These are phyloP conservation scores for Calliphora vomitoria DNA, from an alignment of 2,888 invertebrate genomes.

Conservation along the genomic window DNA sequence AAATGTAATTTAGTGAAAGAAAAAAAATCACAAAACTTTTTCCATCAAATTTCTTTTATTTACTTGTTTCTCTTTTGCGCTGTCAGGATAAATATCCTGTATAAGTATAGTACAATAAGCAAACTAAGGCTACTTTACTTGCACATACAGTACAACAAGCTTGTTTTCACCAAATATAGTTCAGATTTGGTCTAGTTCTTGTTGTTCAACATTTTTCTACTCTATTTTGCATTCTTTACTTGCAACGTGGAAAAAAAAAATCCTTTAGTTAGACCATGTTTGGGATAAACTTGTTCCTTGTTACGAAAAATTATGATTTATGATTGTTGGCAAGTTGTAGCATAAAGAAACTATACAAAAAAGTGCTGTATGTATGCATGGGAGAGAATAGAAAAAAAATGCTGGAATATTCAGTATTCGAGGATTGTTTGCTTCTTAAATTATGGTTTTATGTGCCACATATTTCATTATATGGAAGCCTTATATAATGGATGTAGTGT, in stretches of 20 bases:
- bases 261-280: slow-evolving; percentile 50
- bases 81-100: slow-evolving; percentile 83
- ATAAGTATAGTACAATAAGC: slow-evolving; percentile 76
- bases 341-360: slow-evolving; percentile 7
- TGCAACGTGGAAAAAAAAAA: slow-evolving; percentile 30
- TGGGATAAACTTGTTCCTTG: slow-evolving; percentile 63
- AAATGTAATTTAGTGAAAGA: slow-evolving; percentile 83
- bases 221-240: slow-evolving; percentile 47
- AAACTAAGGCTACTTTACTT: slow-evolving; percentile 35
- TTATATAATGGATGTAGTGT: slow-evolving; percentile 56
- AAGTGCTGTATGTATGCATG: slow-evolving; percentile 11
- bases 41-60: slow-evolving; percentile 81
- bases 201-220: slow-evolving; percentile 42
- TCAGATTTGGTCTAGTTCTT: slow-evolving; percentile 57
- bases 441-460: slow-evolving; percentile 55
- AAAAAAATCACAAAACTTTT: slow-evolving; percentile 80
- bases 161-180: slow-evolving; percentile 58
- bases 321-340: slow-evolving; percentile 57
- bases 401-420: slow-evolving; percentile 27
- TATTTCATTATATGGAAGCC: slow-evolving; percentile 1
- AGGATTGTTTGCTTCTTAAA: slow-evolving; percentile 38
- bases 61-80: slow-evolving; percentile 74
- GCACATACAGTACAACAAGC: slow-evolving; percentile 9
- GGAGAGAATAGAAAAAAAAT: slow-evolving; percentile 10
- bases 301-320: slow-evolving; percentile 69